A percentile compares a stretch with the other conserved stretches of the same genome.
Evolutionary conservation across 2,113 vertebrate genomes (phyloP).

Genomic region (Menura novaehollandiae): DNA sequence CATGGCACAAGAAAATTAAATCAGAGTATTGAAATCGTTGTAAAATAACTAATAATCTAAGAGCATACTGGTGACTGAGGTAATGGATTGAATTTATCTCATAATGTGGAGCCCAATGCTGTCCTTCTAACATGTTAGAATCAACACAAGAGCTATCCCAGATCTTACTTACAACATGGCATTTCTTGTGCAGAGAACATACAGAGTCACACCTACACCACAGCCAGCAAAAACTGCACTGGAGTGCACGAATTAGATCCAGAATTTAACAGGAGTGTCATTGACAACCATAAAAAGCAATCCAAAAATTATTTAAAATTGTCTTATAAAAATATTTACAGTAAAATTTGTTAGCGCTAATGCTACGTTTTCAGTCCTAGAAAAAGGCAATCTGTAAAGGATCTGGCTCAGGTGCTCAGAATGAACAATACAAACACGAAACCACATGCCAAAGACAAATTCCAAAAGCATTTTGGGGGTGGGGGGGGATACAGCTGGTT

Average conservation of each 20-base stretch:
- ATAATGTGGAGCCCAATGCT: not conserved
- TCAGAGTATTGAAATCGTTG: not conserved
- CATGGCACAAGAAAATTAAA: not conserved
- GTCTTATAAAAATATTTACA: constrained; percentile 79
- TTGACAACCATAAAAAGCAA: constrained; percentile 65
- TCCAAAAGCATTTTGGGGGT: constrained; percentile 29
- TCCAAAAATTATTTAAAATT: constrained; percentile 62
- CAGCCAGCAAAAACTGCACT: not conserved
- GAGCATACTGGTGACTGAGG: not conserved
- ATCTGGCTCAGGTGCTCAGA: constrained; percentile 72
- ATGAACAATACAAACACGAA: constrained; percentile 55
- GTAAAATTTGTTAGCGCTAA: constrained; percentile 66
- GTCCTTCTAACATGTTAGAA: not conserved
- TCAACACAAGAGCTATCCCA: not conserved
- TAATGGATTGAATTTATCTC: constrained; percentile 1
- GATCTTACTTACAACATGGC: not conserved
- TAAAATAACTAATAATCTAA: not conserved
- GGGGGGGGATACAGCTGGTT: constrained; percentile 49
- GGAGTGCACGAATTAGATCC: not conserved
- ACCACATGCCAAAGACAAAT: constrained; percentile 49
- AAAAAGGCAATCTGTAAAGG: constrained; percentile 76
- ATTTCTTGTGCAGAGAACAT: not conserved
- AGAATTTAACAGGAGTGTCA: constrained; percentile 19
- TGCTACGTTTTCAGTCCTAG: constrained; percentile 69
- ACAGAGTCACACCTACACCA: not conserved